Conservation (phyloP, 1,140 invertebrate genomes). For the Drosophila littoralis region DNA sequence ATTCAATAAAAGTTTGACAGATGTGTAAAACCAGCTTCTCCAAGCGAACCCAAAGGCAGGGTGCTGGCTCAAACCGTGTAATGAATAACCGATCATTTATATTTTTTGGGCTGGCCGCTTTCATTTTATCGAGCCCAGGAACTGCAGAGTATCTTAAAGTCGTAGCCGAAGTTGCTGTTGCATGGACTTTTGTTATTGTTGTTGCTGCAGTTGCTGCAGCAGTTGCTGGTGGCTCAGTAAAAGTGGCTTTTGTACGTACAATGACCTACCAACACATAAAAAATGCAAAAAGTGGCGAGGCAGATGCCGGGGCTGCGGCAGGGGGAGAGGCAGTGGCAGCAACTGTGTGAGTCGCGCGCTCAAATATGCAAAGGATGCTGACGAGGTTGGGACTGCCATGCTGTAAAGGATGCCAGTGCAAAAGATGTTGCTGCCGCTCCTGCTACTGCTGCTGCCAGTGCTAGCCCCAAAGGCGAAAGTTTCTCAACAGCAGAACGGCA, state of each 20-base stretch:
- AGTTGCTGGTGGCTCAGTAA: slow-evolving; percentile 65
- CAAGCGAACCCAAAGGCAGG: no score
- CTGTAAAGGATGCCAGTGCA: slow-evolving; percentile 41
- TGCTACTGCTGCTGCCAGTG: slow-evolving; percentile 11
- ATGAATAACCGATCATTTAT: no score
- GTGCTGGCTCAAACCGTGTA: no score
- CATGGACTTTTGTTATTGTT: slow-evolving; percentile 35
- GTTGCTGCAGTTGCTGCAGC: slow-evolving; percentile 21
- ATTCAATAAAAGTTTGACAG: no score
- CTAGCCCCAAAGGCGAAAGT: slow-evolving; percentile 72
- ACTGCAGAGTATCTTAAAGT: slow-evolving; percentile 14
- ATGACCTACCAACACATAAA: slow-evolving; percentile 84
- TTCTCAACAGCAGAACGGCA: slow-evolving; percentile 58
- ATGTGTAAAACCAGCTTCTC: no score
- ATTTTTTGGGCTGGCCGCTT: no score
- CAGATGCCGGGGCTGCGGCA: not conserved
- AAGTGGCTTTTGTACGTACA: slow-evolving; percentile 84
- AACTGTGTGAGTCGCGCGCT: slow-evolving; percentile 67
- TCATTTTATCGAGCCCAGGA: no score
- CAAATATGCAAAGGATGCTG: slow-evolving; percentile 74
- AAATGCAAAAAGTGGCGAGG: slow-evolving; percentile 75
- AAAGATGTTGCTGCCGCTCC: slow-evolving; percentile 62
- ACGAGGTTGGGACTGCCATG: slow-evolving; percentile 30
- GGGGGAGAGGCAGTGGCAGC: slow-evolving; percentile 16
- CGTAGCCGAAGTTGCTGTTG: not conserved